These are phyloP conservation scores for Aegypius monachus DNA, from an alignment of 2,113 vertebrate species.

Conservation along the genomic window DNA sequence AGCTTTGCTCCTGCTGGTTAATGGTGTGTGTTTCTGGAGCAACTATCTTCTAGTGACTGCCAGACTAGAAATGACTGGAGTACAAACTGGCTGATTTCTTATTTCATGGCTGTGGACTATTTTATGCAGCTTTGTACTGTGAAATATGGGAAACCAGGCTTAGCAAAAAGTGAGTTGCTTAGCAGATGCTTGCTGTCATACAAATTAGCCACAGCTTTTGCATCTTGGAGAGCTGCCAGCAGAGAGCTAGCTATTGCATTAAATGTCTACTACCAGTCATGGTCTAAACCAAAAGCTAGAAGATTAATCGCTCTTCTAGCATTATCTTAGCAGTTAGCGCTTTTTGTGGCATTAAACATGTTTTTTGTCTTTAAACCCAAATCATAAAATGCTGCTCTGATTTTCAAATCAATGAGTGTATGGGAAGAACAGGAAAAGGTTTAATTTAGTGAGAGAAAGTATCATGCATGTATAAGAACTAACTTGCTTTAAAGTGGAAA, in stretches of 20 bases:
- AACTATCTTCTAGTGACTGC: neutral
- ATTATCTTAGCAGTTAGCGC: neutral
- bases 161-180: slow-evolving; percentile 17
- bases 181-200: slow-evolving; percentile 51
- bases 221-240: slow-evolving; percentile 27
- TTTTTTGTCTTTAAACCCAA: neutral
- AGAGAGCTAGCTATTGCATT: slow-evolving; percentile 15
- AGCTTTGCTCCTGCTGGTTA: neutral
- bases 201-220: slow-evolving; percentile 51
- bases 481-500: neutral
- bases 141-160: slow-evolving; percentile 12
- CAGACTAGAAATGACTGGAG: neutral
- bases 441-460: neutral
- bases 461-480: neutral
- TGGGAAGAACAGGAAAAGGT: neutral
- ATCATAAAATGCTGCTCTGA: neutral
- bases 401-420: neutral
- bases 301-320: neutral
- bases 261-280: neutral
- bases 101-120: neutral
- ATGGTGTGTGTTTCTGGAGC: neutral
- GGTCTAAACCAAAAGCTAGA: slow-evolving; percentile 7
- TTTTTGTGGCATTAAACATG: neutral
- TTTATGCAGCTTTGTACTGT: neutral
- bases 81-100: neutral